Evolutionary conservation across 2,888 invertebrate species (phyloP).

Genomic region (Thumatha senex): DNA sequence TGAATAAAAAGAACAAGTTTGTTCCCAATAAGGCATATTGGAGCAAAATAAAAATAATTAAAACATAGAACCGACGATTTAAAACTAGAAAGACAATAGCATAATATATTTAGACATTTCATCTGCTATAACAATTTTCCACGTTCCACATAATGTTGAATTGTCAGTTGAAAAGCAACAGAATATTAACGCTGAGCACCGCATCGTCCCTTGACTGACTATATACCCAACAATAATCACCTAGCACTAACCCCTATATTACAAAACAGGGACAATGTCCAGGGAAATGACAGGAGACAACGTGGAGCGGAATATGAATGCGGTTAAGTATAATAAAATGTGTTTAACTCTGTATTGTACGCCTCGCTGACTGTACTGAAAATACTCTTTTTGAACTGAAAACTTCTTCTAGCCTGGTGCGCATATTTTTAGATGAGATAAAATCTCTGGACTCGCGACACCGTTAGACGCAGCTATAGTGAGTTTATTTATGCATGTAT

Average conservation of each 20-base stretch:
- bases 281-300: slow-evolving; percentile 28
- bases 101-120: too few relatives aligned
- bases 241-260: neutral
- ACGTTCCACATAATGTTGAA: neutral
- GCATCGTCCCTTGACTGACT: neutral
- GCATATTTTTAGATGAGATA: too few relatives aligned
- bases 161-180: neutral
- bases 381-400: neutral
- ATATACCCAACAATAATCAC: slow-evolving; percentile 2
- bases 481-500: too few relatives aligned
- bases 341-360: neutral
- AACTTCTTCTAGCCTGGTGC: too few relatives aligned
- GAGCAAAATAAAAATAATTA: too few relatives aligned
- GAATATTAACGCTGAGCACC: neutral
- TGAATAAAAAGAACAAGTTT: too few relatives aligned
- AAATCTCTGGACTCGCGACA: too few relatives aligned
- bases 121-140: too few relatives aligned
- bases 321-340: slow-evolving; percentile 11
- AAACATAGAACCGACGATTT: too few relatives aligned
- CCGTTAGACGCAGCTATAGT: too few relatives aligned
- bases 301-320: slow-evolving; percentile 32
- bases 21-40: too few relatives aligned
- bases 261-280: slow-evolving; percentile 4
- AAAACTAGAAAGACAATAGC: too few relatives aligned
- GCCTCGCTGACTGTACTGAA: neutral